phyloP scores from a whole-genome alignment of 2,888 invertebrate species.

The Xestia c-nigrum region DNA sequence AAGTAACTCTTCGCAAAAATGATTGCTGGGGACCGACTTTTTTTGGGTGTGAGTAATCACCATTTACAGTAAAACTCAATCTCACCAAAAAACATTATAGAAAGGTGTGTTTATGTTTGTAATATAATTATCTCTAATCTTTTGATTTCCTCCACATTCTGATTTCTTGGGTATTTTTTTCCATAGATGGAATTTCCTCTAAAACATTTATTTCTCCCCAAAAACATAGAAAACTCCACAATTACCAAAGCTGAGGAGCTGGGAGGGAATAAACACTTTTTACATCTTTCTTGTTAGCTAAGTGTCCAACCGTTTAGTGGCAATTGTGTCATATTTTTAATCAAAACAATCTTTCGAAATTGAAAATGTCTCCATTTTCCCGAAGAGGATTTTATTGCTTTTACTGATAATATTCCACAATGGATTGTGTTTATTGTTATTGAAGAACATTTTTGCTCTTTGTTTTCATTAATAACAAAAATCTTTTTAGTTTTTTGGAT shows the following conservation, averaged over 20 bases:
- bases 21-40: too few relatives aligned
- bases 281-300: slow-evolving; percentile 41
- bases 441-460: background rate
- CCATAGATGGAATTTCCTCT: background rate
- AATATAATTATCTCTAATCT: too few relatives aligned
- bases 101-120: too few relatives aligned
- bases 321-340: slow-evolving; percentile 52
- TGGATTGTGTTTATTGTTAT: slow-evolving; percentile 8
- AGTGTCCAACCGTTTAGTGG: slow-evolving; percentile 40
- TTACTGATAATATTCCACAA: slow-evolving; percentile 30
- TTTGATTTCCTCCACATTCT: too few relatives aligned
- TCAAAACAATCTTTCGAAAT: slow-evolving; percentile 53
- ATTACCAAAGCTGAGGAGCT: background rate
- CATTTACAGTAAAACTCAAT: too few relatives aligned
- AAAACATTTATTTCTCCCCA: background rate
- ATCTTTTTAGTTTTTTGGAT: background rate
- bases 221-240: background rate
- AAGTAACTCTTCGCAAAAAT: too few relatives aligned
- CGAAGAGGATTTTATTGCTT: slow-evolving; percentile 23
- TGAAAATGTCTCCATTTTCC: slow-evolving; percentile 20
- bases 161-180: too few relatives aligned
- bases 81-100: too few relatives aligned
- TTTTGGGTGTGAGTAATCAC: too few relatives aligned
- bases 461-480: background rate
- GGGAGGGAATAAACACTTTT: slow-evolving; percentile 3